Evolutionary conservation across 2,113 vertebrate genomes (phyloP).

Genomic region (Paracyprichromis sp.): DNA sequence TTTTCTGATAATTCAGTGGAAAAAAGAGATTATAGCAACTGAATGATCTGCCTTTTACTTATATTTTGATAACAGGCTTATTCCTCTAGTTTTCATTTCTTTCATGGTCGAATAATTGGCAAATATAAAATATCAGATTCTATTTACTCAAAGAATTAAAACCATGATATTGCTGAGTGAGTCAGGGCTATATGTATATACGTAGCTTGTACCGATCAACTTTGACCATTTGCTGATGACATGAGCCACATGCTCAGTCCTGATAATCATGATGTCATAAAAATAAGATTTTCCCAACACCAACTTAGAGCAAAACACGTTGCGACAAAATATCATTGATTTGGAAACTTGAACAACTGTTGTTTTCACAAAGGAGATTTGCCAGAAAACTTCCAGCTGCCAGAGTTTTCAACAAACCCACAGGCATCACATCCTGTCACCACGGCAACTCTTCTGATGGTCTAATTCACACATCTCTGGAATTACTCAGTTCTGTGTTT

Average conservation of each 20-base stretch:
- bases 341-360: neutral
- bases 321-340: neutral
- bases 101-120: neutral
- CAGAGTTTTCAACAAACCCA: neutral
- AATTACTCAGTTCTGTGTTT: neutral
- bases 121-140: neutral
- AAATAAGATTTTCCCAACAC: fast-evolving
- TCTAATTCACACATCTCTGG: neutral
- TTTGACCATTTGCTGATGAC: neutral
- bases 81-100: neutral
- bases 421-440: neutral
- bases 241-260: neutral
- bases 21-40: neutral
- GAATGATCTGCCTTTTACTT: neutral
- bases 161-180: neutral
- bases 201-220: neutral
- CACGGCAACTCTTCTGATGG: neutral
- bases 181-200: neutral
- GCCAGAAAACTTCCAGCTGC: neutral
- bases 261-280: neutral
- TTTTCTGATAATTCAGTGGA: neutral
- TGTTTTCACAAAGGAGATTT: neutral
- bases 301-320: neutral
- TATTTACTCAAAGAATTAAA: neutral
- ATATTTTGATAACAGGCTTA: neutral